Evolutionary conservation across 2,113 vertebrate species (phyloP).

Genomic region (Alligator mississippiensis): DNA sequence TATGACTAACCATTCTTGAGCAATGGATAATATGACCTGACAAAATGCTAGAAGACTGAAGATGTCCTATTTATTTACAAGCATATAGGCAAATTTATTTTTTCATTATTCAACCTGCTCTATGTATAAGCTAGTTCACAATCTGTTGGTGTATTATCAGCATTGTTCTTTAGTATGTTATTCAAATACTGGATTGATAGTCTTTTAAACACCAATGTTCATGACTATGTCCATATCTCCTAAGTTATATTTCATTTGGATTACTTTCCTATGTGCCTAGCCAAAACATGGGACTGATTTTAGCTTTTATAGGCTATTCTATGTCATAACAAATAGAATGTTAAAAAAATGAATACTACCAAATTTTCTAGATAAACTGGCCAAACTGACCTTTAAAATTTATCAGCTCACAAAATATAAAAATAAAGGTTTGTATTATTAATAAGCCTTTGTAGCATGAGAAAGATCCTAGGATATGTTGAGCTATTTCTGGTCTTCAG

Average conservation of each 20-base stretch:
- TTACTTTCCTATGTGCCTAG: neutral
- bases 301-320: no score
- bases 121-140: neutral
- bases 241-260: neutral
- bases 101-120: neutral
- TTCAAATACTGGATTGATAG: neutral
- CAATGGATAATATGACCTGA: neutral
- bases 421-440: neutral
- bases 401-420: neutral
- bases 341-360: no score
- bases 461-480: fast-evolving
- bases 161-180: no score
- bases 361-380: neutral
- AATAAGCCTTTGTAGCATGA: neutral
- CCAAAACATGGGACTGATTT: neutral
- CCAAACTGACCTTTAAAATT: neutral
- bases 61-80: neutral
- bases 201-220: neutral
- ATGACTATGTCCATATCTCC: neutral
- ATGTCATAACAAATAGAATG: no score
- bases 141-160: neutral
- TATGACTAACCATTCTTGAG: neutral
- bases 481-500: neutral
- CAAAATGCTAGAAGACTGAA: neutral
- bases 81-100: neutral